Evolutionary conservation across 2,888 invertebrate genomes (phyloP).

Genomic region (Apotomis turbidana): DNA sequence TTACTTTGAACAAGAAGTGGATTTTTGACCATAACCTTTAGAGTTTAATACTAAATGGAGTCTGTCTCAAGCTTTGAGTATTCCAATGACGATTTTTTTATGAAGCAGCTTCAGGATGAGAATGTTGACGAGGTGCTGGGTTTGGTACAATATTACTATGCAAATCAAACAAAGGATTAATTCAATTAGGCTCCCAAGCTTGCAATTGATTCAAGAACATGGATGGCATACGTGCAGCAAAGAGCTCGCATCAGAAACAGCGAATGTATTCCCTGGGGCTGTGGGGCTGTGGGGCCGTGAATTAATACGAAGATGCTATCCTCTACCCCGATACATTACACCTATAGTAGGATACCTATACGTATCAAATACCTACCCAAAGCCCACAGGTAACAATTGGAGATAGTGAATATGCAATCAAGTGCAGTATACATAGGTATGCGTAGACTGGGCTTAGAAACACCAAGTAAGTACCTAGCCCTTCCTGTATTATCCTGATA

Average conservation of each 20-base stretch:
- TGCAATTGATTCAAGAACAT: constrained; percentile 26
- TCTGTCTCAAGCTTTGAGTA: no score
- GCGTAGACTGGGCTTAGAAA: not conserved
- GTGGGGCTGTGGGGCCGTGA: not conserved
- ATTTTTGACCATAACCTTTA: no score
- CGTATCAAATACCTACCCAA: not conserved
- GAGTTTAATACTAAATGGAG: no score
- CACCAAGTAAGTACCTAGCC: no score
- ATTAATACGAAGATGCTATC: constrained; percentile 25
- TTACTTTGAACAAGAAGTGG: no score
- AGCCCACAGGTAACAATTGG: constrained; percentile 2
- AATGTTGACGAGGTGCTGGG: no score
- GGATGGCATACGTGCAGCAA: constrained; percentile 16
- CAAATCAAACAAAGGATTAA: constrained; percentile 3
- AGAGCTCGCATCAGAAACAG: constrained; percentile 1
- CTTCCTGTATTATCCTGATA: no score
- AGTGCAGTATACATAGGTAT: not conserved
- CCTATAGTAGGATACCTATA: not conserved
- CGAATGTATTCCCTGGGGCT: constrained; percentile 29
- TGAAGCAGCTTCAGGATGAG: no score
- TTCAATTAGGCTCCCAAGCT: constrained; percentile 16
- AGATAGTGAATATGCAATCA: constrained; percentile 1
- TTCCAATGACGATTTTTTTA: no score
- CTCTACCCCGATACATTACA: constrained; percentile 20
- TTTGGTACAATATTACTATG: no score